Conservation (phyloP, 2,113 vertebrate genomes). For the Dolichotis patagonum region DNA sequence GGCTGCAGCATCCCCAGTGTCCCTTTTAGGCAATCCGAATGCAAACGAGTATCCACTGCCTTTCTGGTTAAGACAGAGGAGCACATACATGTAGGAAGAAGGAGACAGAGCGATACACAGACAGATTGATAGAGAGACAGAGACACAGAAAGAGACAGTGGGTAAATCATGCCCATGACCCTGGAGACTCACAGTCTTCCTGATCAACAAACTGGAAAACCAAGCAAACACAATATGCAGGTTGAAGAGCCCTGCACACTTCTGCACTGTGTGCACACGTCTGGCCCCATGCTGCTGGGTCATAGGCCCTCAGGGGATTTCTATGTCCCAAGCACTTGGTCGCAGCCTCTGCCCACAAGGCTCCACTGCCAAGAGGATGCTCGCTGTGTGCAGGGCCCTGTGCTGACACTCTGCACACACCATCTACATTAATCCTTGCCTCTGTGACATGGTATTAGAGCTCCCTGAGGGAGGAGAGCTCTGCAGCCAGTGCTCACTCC, state of each 20-base stretch:
- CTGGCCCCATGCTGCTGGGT: neutral
- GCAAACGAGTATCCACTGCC: neutral
- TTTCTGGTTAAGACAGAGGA: too few species aligned
- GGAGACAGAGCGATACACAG: neutral
- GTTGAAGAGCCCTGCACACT: neutral
- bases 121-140: neutral
- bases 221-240: neutral
- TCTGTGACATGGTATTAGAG: too few species aligned
- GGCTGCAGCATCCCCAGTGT: neutral
- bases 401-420: neutral
- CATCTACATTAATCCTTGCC: neutral
- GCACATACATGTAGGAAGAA: neutral
- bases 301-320: neutral
- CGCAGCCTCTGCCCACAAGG: neutral
- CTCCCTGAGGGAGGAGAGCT: too few species aligned
- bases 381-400: neutral
- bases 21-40: neutral
- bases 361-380: neutral
- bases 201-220: neutral
- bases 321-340: too few species aligned
- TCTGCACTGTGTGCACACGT: fast-evolving
- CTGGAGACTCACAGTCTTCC: neutral
- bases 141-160: neutral
- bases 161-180: neutral
- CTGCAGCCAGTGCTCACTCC: neutral